These are phyloP conservation scores for Ischnus inquisitorius DNA, from an alignment of 2,888 invertebrate species.

Conservation along the genomic window DNA sequence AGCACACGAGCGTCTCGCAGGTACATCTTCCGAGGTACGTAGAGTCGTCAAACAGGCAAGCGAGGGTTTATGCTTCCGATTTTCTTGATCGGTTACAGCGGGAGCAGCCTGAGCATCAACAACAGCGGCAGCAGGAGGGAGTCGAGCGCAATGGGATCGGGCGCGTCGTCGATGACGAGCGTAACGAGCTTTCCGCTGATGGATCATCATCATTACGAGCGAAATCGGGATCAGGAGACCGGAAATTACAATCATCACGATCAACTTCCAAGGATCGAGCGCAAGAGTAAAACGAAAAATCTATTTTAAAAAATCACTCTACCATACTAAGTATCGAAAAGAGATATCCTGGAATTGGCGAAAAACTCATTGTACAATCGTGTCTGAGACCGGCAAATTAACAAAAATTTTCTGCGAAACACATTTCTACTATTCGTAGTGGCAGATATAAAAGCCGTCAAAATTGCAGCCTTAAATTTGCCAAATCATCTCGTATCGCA, in stretches of 20 bases:
- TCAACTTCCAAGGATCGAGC: constrained; percentile 61
- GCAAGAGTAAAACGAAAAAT: constrained; percentile 30
- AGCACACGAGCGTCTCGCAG: constrained; percentile 75
- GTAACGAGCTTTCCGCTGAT: constrained; percentile 61
- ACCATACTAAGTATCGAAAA: background rate
- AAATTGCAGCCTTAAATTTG: too few relatives aligned
- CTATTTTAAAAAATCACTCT: background rate
- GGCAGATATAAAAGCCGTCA: too few relatives aligned
- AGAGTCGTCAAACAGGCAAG: constrained; percentile 57
- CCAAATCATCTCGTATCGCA: too few relatives aligned
- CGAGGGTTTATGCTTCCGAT: constrained; percentile 64
- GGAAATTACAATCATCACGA: constrained; percentile 69
- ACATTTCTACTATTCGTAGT: too few relatives aligned
- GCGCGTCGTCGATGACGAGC: constrained; percentile 62
- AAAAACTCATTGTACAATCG: background rate
- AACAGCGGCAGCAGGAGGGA: constrained; percentile 50
- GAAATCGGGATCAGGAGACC: constrained; percentile 65
- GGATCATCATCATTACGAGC: constrained; percentile 66
- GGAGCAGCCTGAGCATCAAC: constrained; percentile 55
- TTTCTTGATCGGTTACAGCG: constrained; percentile 63
- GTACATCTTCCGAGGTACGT: constrained; percentile 79
- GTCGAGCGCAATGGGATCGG: constrained; percentile 63
- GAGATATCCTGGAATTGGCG: background rate
- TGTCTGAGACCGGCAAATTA: too few relatives aligned
- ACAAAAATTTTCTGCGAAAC: too few relatives aligned